Evolutionary conservation across 2,113 vertebrate genomes (phyloP), one percentile per base, ranked within the genome.

Genomic region (Todiramphus chloris): DNA sequence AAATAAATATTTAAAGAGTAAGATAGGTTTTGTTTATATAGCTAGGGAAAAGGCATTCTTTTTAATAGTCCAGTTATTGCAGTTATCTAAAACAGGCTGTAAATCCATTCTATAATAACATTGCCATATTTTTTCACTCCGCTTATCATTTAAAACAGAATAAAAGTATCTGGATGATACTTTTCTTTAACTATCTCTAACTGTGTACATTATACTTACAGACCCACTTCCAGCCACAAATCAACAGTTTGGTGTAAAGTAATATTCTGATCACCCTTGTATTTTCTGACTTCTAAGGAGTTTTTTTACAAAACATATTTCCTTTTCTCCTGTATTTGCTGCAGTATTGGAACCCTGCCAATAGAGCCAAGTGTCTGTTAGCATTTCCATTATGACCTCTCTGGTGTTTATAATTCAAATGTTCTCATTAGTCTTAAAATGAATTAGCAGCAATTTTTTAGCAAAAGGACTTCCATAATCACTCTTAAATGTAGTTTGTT

Each of bases 171-270:
- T 53, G 68, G 66, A 77, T 91, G 44, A 77, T 94, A 88, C 50
- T 90, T 93, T 86, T 90, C 70, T 95, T 96, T 95, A 84, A 82
- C 55, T 90, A 24, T 77, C 44, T 96, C 67, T 92, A 76, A 91
- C 59, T 55, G 27, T 83, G 31, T 82, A 58, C 44, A 21, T 18
- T 83, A 33, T 87, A 51, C 87, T 83, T 83, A 79, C 44, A 89
- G 66, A 92, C 85, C 64, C 56, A 37, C n/a, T 88, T 55, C 33
- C 82, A 95, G 58, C 16, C 43, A 44, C 68, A 91, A 63, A 76
- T 94, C 48, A 95, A 80, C 63, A 84, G 9, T 83, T 75, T 79
- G 35, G 39, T 85, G 43, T 48, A 83, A 89, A 69, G 53, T 72
- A 94, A 81, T 91, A 37, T 35, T 79, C 56, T 95, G 18, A 16